phyloP scores from a whole-genome alignment of 2,113 vertebrate genomes.

The Anguilla japonica region DNA sequence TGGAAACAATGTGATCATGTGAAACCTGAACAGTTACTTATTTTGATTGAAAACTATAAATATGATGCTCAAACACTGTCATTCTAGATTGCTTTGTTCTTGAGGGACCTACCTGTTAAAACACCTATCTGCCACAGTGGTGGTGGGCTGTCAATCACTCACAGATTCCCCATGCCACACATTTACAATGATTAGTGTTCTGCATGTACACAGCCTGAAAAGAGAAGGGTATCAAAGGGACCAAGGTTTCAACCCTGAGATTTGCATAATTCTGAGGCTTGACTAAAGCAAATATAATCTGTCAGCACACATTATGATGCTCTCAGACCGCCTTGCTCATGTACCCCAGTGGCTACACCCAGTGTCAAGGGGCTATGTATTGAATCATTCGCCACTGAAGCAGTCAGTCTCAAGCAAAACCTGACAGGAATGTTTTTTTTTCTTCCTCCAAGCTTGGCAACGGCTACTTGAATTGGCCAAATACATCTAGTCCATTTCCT shows the following conservation, averaged over 20 bases:
- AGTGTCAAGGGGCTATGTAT: background rate
- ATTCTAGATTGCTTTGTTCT: background rate
- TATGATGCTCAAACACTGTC: background rate
- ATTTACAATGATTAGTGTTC: conserved; percentile 6
- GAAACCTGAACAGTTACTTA: background rate
- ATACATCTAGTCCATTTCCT: background rate
- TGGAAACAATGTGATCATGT: background rate
- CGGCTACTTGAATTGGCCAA: background rate
- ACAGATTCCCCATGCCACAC: background rate
- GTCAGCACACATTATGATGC: background rate
- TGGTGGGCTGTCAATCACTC: conserved; percentile 1
- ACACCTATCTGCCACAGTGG: background rate
- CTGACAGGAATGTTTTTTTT: background rate
- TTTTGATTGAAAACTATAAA: background rate
- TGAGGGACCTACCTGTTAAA: background rate
- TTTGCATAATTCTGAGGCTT: background rate
- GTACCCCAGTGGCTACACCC: background rate
- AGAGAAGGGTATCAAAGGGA: background rate
- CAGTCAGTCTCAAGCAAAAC: background rate
- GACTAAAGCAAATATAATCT: conserved; percentile 7
- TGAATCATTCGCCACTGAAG: background rate
- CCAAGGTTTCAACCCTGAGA: background rate
- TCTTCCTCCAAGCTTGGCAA: background rate
- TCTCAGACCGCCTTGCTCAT: background rate
- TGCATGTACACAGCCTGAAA: background rate